Conservation (phyloP, 2,797 vertebrate species). For the Sarcophilus harrisii region DNA sequence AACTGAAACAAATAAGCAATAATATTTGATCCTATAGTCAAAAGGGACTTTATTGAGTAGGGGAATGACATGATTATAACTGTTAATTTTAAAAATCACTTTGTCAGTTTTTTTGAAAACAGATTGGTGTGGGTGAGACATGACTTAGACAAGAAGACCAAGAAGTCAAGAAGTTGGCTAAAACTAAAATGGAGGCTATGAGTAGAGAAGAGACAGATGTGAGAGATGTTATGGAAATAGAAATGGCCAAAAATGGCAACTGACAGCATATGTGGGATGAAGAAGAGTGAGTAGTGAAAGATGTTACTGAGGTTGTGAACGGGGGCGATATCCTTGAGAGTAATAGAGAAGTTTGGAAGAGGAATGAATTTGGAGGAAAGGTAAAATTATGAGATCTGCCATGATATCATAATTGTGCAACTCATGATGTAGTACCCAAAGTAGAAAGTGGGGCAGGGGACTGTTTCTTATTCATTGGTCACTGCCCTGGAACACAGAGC, state of each 20-base stretch:
- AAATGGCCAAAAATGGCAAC: not conserved
- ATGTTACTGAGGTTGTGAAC: not conserved
- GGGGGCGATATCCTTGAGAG: not conserved
- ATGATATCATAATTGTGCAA: not conserved
- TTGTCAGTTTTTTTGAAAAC: not conserved
- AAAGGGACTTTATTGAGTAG: not conserved
- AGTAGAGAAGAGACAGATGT: not conserved
- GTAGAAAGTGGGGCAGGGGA: not conserved
- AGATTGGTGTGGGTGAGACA: not conserved
- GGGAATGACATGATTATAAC: not conserved
- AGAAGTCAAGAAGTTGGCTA: not conserved
- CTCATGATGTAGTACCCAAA: not conserved
- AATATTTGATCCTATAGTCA: not conserved
- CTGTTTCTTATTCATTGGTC: not conserved
- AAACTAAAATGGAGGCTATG: not conserved
- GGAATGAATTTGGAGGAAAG: not conserved
- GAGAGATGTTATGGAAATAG: not conserved
- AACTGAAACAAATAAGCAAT: not conserved
- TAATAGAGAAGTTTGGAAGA: not conserved
- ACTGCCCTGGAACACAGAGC: not conserved
- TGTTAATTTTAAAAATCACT: not conserved
- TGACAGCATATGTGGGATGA: not conserved
- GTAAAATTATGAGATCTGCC: not conserved
- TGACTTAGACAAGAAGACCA: not conserved
- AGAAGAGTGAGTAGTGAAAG: not conserved